phyloP scores from a whole-genome alignment of 2,888 invertebrate genomes.

The Eueremaeus valkanovi region DNA sequence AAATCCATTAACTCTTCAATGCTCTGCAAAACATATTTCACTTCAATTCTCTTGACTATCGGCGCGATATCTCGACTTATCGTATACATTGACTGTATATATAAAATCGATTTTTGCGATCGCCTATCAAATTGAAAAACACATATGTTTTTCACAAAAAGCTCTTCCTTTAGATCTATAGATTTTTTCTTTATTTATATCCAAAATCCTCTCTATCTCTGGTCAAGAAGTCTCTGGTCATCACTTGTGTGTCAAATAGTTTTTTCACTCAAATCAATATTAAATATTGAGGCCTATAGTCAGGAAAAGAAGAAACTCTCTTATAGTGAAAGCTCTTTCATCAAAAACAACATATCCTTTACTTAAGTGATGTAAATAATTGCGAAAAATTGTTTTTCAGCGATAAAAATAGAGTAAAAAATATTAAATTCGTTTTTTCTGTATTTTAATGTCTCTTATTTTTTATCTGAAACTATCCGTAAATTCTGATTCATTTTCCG shows the following conservation, averaged over 20 bases:
- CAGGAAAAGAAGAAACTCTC: too few relatives aligned
- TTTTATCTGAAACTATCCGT: too few relatives aligned
- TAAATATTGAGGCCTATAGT: too few relatives aligned
- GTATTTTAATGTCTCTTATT: too few relatives aligned
- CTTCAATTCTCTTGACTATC: not conserved
- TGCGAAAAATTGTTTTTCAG: too few relatives aligned
- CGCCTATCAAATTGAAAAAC: not conserved
- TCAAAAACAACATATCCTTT: too few relatives aligned
- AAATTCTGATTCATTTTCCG: too few relatives aligned
- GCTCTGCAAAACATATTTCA: not conserved
- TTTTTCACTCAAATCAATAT: too few relatives aligned
- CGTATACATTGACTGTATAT: not conserved
- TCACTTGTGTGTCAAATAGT: not conserved
- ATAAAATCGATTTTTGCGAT: slow-evolving; percentile 13
- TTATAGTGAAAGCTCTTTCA: too few relatives aligned
- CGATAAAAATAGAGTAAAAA: too few relatives aligned
- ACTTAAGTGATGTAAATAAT: too few relatives aligned
- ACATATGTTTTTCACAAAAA: not conserved
- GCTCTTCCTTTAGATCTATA: not conserved
- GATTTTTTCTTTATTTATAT: not conserved
- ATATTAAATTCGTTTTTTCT: too few relatives aligned
- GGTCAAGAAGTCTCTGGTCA: not conserved
- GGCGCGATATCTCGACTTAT: not conserved
- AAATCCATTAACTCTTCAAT: not conserved
- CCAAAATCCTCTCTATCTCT: not conserved